phyloP scores from a whole-genome alignment of 2,113 vertebrate genomes.

The Asarcornis scutulata region DNA sequence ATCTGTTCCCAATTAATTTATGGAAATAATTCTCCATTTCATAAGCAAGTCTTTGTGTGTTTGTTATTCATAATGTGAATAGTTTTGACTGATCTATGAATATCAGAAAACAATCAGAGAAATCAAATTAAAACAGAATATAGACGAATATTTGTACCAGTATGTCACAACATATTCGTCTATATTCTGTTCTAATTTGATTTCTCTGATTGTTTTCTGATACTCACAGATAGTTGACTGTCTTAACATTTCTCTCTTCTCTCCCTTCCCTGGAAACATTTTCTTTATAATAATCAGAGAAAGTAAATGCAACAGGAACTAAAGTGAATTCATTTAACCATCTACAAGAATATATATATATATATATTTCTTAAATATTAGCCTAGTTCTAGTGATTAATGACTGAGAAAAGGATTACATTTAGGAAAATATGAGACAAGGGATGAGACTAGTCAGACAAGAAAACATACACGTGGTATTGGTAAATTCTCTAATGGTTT shows the following conservation, averaged over 20 bases:
- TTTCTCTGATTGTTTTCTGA: not conserved
- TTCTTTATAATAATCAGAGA: not conserved
- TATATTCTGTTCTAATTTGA: not conserved
- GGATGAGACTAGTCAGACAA: not conserved
- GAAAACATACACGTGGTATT: not conserved
- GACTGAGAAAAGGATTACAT: not conserved
- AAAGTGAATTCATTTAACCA: not conserved
- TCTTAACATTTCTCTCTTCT: not conserved
- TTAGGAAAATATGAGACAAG: not conserved
- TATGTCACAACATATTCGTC: not conserved
- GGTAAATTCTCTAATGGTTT: not conserved
- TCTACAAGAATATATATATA: not conserved
- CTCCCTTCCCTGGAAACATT: not conserved
- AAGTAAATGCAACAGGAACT: not conserved
- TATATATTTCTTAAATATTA: not conserved
- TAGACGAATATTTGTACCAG: not conserved
- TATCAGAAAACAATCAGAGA: not conserved
- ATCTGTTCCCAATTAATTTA: constrained; percentile 66
- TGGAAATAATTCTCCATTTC: constrained; percentile 54
- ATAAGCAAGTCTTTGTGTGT: constrained; percentile 11
- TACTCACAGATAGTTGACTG: not conserved
- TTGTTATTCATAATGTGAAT: constrained; percentile 43
- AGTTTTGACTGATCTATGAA: constrained; percentile 15
- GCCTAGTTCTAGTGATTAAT: not conserved
- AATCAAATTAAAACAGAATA: not conserved